Evolutionary conservation across 2,797 vertebrate genomes (phyloP).

Genomic region (Scarus forsteni): DNA sequence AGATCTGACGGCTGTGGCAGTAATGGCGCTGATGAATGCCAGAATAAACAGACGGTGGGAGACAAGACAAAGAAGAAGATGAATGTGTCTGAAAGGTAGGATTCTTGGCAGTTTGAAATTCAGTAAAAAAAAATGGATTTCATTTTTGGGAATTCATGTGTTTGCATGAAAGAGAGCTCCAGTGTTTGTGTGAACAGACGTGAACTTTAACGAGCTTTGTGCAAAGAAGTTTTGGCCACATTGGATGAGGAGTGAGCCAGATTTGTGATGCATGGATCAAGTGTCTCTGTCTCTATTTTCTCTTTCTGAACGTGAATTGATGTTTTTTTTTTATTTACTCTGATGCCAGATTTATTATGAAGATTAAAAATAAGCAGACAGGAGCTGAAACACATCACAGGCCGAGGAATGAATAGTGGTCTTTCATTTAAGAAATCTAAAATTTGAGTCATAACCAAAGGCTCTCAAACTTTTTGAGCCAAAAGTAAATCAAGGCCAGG

Average conservation of each 20-base stretch:
- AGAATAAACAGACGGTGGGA: conserved; percentile 83
- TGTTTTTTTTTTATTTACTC: conserved; percentile 10
- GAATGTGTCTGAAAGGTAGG: conserved; percentile 77
- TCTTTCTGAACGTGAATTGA: conserved; percentile 24
- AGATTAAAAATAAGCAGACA: neutral
- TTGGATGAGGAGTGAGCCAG: conserved; percentile 14
- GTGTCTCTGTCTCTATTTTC: neutral
- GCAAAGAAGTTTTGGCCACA: conserved; percentile 20
- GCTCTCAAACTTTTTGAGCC: neutral
- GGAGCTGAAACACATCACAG: neutral
- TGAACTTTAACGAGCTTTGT: conserved; percentile 27
- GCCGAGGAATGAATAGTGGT: neutral
- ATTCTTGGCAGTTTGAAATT: conserved; percentile 72
- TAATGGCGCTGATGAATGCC: conserved; percentile 81
- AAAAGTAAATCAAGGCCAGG: too few species aligned
- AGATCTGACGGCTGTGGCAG: conserved; percentile 77
- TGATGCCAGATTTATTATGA: conserved; percentile 14
- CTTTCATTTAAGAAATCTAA: neutral
- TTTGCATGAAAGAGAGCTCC: conserved; percentile 39
- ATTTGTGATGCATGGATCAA: conserved; percentile 11
- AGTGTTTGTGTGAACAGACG: conserved; percentile 37
- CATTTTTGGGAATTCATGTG: conserved; percentile 63
- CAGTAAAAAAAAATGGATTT: conserved; percentile 70
- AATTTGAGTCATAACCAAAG: neutral
- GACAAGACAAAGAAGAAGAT: conserved; percentile 83